Conservation (phyloP, 2,113 vertebrate genomes). For the Raja brachyura region DNA sequence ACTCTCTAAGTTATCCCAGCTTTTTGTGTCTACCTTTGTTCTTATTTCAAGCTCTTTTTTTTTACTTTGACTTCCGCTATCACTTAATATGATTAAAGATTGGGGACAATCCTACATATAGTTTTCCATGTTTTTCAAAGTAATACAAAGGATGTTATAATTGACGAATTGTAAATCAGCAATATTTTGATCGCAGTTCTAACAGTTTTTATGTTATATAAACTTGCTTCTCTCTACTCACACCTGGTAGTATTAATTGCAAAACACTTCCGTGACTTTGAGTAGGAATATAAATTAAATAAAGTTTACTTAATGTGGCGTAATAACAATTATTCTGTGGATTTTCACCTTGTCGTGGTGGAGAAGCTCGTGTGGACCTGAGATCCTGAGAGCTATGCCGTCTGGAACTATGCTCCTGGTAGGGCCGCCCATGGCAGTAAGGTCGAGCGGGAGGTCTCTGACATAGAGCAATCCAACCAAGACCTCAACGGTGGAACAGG, state of each 20-base stretch:
- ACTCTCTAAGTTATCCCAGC: too few relatives aligned
- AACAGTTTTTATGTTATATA: background rate
- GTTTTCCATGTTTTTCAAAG: background rate
- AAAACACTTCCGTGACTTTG: background rate
- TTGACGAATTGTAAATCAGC: background rate
- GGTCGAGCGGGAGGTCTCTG: too few relatives aligned
- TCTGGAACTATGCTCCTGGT: too few relatives aligned
- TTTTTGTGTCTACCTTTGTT: background rate
- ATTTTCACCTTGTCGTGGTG: too few relatives aligned
- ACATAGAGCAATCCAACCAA: too few relatives aligned
- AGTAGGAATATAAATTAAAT: background rate
- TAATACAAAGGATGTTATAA: background rate
- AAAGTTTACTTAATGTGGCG: background rate
- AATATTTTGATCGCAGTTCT: background rate
- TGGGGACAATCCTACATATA: background rate
- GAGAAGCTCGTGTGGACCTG: too few relatives aligned
- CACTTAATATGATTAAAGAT: background rate
- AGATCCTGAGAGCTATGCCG: too few relatives aligned
- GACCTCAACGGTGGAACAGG: too few relatives aligned
- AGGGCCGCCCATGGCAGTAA: too few relatives aligned
- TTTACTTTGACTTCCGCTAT: background rate
- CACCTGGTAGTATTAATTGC: background rate
- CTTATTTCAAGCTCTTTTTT: background rate
- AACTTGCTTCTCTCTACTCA: background rate
- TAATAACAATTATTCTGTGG: too few relatives aligned